Evolutionary conservation across 2,888 invertebrate genomes (phyloP).

Genomic region (Neocrepidodera transversa): DNA sequence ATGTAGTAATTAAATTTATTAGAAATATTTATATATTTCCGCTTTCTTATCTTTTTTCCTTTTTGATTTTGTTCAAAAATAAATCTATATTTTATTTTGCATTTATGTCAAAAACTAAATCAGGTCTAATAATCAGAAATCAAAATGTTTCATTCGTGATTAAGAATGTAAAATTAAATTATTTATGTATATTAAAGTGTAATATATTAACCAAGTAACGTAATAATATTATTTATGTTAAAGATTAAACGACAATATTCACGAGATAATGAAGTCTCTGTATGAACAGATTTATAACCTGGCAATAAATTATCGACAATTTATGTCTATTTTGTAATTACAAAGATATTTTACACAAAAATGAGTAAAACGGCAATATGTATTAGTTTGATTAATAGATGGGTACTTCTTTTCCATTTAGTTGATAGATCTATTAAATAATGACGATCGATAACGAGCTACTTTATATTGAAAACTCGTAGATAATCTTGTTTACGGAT

Average conservation of each 20-base stretch:
- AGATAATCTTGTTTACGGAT: slow-evolving; percentile 3
- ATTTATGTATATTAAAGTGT: not conserved
- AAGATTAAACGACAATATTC: slow-evolving; percentile 2
- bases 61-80: too few relatives aligned
- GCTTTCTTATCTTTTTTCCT: too few relatives aligned
- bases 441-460: slow-evolving; percentile 8
- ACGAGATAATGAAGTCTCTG: slow-evolving; percentile 1
- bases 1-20: too few relatives aligned
- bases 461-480: slow-evolving; percentile 12
- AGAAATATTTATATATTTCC: too few relatives aligned
- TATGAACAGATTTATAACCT: slow-evolving; percentile 9
- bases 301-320: slow-evolving; percentile 18
- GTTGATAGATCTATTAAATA: slow-evolving; percentile 18
- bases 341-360: slow-evolving; percentile 19
- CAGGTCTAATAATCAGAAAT: too few relatives aligned
- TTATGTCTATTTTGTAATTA: slow-evolving; percentile 21
- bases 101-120: too few relatives aligned
- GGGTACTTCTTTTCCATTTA: slow-evolving; percentile 9
- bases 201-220: not conserved
- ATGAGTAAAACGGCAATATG: slow-evolving; percentile 10
- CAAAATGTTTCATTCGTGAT: too few relatives aligned
- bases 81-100: too few relatives aligned
- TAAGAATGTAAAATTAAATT: too few relatives aligned
- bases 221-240: slow-evolving; percentile 6
- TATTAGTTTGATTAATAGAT: slow-evolving; percentile 8